These are phyloP conservation scores for Protonemura montana DNA, from an alignment of 2,888 invertebrate species.

Conservation along the genomic window DNA sequence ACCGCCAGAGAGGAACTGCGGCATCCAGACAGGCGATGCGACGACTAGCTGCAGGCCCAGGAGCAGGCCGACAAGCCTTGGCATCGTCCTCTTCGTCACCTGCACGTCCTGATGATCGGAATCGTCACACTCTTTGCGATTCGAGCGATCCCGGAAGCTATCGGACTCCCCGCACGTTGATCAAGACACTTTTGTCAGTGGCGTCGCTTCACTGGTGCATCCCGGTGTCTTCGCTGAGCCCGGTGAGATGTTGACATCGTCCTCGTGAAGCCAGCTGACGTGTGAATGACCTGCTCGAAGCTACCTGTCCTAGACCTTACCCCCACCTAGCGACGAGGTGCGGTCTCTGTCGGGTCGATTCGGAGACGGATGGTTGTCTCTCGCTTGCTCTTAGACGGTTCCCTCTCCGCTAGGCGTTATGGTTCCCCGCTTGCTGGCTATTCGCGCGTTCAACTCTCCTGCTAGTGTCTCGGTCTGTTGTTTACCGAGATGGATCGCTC, in stretches of 20 bases:
- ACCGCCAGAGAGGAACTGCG: conserved; percentile 49
- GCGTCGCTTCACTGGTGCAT: neutral
- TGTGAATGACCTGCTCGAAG: conserved; percentile 27
- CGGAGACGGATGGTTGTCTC: neutral
- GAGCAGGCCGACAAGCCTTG: neutral
- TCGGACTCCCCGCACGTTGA: neutral
- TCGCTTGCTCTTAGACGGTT: neutral
- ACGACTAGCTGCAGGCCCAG: conserved; percentile 18
- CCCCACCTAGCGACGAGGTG: neutral
- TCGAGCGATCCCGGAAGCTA: too few species aligned
- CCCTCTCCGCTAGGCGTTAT: neutral
- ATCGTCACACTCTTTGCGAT: too few species aligned
- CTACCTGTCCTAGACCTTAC: conserved; percentile 35
- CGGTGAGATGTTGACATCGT: conserved; percentile 7
- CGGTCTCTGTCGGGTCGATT: neutral
- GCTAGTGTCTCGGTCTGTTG: neutral
- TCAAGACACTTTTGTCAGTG: neutral
- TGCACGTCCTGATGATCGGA: neutral
- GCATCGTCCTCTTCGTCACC: neutral
- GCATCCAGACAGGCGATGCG: conserved; percentile 48
- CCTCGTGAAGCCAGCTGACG: conserved; percentile 8
- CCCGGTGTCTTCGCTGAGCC: neutral
- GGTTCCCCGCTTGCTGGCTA: neutral
- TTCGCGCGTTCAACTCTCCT: conserved; percentile 12
- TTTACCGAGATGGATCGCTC: neutral